phyloP scores from a whole-genome alignment of 1,140 invertebrate species.

The Galleria mellonella region DNA sequence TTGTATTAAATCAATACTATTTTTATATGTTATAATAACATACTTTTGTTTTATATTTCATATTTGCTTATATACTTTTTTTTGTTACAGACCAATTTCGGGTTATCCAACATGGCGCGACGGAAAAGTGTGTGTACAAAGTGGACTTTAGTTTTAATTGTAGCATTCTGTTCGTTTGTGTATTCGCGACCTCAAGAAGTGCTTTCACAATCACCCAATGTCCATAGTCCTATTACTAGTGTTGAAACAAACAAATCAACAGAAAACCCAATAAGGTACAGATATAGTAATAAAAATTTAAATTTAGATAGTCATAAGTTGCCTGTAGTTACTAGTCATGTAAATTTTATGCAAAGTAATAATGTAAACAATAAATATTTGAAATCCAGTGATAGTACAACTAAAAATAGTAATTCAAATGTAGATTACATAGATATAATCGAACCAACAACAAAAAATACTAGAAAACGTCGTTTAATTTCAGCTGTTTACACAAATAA shows the following conservation, averaged over 20 bases:
- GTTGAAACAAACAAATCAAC: slow-evolving; percentile 33
- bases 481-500: neutral
- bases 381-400: neutral
- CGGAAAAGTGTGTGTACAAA: slow-evolving; percentile 55
- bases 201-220: slow-evolving; percentile 8
- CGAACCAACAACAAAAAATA: neutral
- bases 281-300: slow-evolving; percentile 35
- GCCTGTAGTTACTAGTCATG: slow-evolving; percentile 24
- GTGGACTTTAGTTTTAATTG: slow-evolving; percentile 64
- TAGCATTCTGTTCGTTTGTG: slow-evolving; percentile 47
- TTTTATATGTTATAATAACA: too few species aligned
- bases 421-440: slow-evolving; percentile 4
- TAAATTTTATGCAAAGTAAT: slow-evolving; percentile 6
- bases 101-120: slow-evolving; percentile 42
- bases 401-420: slow-evolving; percentile 5
- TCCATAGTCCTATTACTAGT: slow-evolving; percentile 9
- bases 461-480: neutral
- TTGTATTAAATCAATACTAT: too few species aligned
- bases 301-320: slow-evolving; percentile 19
- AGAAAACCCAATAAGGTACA: slow-evolving; percentile 57
- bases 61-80: slow-evolving; percentile 12
- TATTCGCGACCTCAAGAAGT: slow-evolving; percentile 47
- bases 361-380: slow-evolving; percentile 5
- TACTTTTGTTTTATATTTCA: too few species aligned
- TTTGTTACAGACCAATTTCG: slow-evolving; percentile 52